Base-by-base conservation (phyloP, 2,113 vertebrate genomes). In the Tachysurus vachellii region DNA sequence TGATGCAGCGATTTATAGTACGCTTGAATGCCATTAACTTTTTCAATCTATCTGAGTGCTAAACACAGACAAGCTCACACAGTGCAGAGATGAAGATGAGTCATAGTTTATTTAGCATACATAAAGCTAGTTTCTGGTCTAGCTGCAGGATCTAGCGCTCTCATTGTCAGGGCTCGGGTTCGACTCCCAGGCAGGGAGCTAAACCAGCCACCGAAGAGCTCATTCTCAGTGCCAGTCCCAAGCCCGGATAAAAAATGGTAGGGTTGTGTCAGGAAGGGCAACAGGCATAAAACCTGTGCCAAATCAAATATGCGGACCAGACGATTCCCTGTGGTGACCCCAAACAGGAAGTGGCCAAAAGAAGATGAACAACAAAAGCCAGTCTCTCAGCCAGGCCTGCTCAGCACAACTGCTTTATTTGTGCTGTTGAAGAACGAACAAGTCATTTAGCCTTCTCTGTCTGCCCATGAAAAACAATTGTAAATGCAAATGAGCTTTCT, bases 81-180 rank as follows among this genome's bases (percentile, higher is more conserved):
- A 79, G 28, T 70, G 19, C 75, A 50, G 79, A 31, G 77, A 80
- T 59, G 61, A 17, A 31, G 28, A 84, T 86, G 88, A 90, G n/a
- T 86, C 88, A 87, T 44, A 66, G 50, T 70, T 87, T 56, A n/a
- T 77, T 50, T 59, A 82, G 70, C n/a, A 28, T 64, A 57, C 42
- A 85, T 64, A 23, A 57, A 82, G 44, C 53, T 28, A 53, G 80
- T 85, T 64, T 77, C 28, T 62, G 36, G 36, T 36, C 36, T 36
- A 36, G 36, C 36, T 36, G 36, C 36, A 36, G 36, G 36, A 36
- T 36, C 36, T 36, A 1, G 2, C 36, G 36, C 36, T 36, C 36
- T 36, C 36, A 36, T 1, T 36, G 36, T 36, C 36, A 36, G 2
- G 36, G 36, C 36, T 36, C 36, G 36, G 36, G 36, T 36, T 36